Conservation (phyloP, 2,113 vertebrate species). For the Atrichornis clamosus region DNA sequence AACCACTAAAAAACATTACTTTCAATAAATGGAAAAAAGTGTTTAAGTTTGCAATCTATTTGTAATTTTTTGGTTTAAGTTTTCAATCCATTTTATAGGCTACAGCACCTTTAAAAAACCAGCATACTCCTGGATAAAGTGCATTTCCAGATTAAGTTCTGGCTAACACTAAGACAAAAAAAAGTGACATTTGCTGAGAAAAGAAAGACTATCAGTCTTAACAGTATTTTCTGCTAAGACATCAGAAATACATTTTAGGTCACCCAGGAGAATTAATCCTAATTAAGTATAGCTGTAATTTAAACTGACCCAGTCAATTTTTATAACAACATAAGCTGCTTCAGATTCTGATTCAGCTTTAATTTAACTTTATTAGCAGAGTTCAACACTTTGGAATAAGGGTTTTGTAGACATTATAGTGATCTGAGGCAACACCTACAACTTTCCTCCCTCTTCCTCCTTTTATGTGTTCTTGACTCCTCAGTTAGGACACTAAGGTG, state of each 20-base stretch:
- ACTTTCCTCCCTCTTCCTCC: neutral
- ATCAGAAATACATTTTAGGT: neutral
- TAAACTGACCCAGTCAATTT: neutral
- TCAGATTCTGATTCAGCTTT: neutral
- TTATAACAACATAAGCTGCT: neutral
- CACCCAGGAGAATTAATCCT: neutral
- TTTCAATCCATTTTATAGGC: neutral
- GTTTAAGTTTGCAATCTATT: neutral
- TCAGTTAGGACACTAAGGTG: neutral
- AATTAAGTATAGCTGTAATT: slow-evolving; percentile 36
- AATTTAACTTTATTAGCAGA: neutral
- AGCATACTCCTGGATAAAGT: neutral
- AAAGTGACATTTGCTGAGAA: neutral
- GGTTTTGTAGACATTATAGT: neutral
- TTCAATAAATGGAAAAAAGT: neutral
- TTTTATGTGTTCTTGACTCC: neutral
- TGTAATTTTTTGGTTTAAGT: no score
- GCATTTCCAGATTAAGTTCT: neutral
- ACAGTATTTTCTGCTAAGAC: neutral
- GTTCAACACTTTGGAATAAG: neutral
- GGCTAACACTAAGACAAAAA: neutral
- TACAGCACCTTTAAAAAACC: neutral
- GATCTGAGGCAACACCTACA: neutral
- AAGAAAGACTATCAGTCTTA: neutral
- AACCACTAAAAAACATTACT: neutral